A percentile compares a stretch with the other conserved stretches of the same genome.
phyloP scores from a whole-genome alignment of 2,113 vertebrate species.

The Campylomormyrus numenius region DNA sequence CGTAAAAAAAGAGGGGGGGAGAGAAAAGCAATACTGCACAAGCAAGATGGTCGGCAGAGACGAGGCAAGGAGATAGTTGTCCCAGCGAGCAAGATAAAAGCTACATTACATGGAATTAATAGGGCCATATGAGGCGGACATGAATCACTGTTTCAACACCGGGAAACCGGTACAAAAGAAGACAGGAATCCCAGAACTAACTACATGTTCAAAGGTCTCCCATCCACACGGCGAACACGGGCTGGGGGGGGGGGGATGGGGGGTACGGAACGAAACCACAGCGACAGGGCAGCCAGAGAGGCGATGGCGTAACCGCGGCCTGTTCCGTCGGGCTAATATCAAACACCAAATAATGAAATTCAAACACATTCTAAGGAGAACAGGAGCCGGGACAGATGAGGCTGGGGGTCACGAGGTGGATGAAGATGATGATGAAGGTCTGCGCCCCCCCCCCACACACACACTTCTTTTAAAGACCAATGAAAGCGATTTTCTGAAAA shows the following conservation, averaged over 20 bases:
- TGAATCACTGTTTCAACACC: constrained; percentile 92
- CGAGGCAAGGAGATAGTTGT: constrained; percentile 70
- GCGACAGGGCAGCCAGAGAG: constrained; percentile 72
- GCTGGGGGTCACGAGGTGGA: constrained; percentile 69
- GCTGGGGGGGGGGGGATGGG: constrained; percentile 36
- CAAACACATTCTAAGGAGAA: constrained; percentile 86
- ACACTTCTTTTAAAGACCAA: constrained; percentile 65
- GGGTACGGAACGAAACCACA: constrained; percentile 43
- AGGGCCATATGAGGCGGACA: constrained; percentile 85
- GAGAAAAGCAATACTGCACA: constrained; percentile 38
- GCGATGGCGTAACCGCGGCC: constrained; percentile 68
- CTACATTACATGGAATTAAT: constrained; percentile 98
- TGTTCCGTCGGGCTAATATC: constrained; percentile 85
- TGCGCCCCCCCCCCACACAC: constrained; percentile 2
- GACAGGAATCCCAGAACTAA: constrained; percentile 82
- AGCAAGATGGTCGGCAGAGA: constrained; percentile 55
- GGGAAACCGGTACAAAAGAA: constrained; percentile 80
- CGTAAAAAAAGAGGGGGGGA: constrained; percentile 12
- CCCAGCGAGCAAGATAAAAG: constrained; percentile 88
- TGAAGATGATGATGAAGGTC: constrained; percentile 43
- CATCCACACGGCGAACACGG: constrained; percentile 78
- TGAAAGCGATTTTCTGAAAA: constrained; percentile 71
- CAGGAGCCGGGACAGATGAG: constrained; percentile 85
- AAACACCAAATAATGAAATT: constrained; percentile 91
- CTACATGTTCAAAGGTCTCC: constrained; percentile 87